phyloP scores from a whole-genome alignment of 1,140 invertebrate species.

The Periplaneta americana region DNA sequence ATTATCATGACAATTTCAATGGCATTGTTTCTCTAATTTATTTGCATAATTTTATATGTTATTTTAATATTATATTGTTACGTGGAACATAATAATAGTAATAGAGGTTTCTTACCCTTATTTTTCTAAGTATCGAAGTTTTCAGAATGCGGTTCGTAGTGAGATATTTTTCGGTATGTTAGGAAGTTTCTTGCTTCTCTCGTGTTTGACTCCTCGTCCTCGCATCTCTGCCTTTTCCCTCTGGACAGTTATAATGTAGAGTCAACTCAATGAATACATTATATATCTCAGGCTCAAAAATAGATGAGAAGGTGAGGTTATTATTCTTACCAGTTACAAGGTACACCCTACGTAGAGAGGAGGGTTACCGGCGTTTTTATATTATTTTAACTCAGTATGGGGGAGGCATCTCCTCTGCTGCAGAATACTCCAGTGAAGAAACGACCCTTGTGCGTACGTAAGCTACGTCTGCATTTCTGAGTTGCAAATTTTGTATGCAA shows the following conservation, averaged over 20 bases:
- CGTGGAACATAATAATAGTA: too few species aligned
- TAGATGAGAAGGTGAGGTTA: not conserved
- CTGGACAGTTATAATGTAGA: not conserved
- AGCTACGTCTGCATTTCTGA: too few species aligned
- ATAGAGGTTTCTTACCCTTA: too few species aligned
- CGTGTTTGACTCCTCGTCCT: not conserved
- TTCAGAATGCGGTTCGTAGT: too few species aligned
- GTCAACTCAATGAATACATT: not conserved
- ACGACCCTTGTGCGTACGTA: too few species aligned
- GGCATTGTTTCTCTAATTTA: too few species aligned
- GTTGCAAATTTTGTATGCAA: too few species aligned
- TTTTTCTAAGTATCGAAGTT: too few species aligned
- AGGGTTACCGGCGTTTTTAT: not conserved
- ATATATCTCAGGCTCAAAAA: not conserved
- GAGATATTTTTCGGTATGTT: too few species aligned
- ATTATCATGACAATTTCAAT: too few species aligned
- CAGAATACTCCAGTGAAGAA: not conserved
- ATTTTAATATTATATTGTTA: too few species aligned
- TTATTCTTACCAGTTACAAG: not conserved
- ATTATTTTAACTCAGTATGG: not conserved
- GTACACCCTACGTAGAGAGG: not conserved
- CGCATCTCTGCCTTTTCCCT: not conserved
- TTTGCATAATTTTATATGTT: too few species aligned
- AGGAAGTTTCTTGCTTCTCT: not conserved
- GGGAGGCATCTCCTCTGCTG: not conserved